Evolutionary conservation across 2,888 invertebrate species (phyloP).

Genomic region (Eupithecia subumbrata): DNA sequence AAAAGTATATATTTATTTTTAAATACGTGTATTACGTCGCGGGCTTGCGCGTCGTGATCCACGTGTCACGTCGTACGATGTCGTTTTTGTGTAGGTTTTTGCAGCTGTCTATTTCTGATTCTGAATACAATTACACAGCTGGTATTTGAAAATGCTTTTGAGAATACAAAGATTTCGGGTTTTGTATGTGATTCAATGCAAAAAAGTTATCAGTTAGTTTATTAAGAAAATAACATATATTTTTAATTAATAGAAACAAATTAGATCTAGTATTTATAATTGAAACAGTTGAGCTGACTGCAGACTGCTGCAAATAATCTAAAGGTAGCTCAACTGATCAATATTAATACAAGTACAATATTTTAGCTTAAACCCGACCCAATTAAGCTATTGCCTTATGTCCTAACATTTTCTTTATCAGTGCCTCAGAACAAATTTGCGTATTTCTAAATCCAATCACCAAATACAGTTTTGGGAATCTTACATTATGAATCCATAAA

Average conservation of each 20-base stretch:
- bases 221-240: too few relatives aligned
- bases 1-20: slow-evolving; percentile 35
- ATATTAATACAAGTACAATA: too few relatives aligned
- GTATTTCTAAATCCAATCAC: not conserved
- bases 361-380: not conserved
- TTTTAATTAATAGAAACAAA: too few relatives aligned
- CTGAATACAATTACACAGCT: slow-evolving; percentile 12
- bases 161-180: not conserved
- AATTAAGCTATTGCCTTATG: not conserved
- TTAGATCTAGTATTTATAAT: too few relatives aligned
- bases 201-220: not conserved
- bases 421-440: not conserved
- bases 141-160: not conserved
- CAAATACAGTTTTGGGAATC: not conserved
- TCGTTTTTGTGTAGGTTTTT: slow-evolving; percentile 18
- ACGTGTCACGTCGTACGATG: slow-evolving; percentile 29
- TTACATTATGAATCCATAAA: not conserved
- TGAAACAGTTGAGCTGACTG: too few relatives aligned
- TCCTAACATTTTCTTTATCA: not conserved
- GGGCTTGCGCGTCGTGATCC: slow-evolving; percentile 36
- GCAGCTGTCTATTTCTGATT: slow-evolving; percentile 27
- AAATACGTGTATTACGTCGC: slow-evolving; percentile 30
- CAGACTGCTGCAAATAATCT: too few relatives aligned
- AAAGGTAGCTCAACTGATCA: too few relatives aligned
- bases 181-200: not conserved